Conservation (phyloP, 92 coral and sea anemone species). For the Paragorgia papillata region DNA sequence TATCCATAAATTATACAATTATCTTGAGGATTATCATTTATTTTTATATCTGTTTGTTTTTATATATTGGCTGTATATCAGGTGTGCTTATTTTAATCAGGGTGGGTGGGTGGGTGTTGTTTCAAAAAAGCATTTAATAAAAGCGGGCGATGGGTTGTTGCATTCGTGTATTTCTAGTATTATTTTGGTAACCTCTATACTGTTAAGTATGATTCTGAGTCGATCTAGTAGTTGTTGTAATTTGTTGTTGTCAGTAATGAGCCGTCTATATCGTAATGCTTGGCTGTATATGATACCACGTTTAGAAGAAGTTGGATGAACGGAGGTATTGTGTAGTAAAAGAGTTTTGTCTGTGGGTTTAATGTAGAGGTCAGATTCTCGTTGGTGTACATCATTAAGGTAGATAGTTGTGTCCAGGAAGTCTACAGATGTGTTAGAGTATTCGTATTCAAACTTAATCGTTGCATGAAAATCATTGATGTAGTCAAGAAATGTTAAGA, state of each 20-base stretch:
- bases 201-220: too few species aligned
- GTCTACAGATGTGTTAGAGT: conserved; percentile 10
- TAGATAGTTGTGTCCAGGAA: conserved; percentile 41
- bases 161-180: too few species aligned
- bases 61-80: too few species aligned
- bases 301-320: conserved; percentile 49
- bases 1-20: too few species aligned
- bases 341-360: conserved; percentile 45
- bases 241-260: background rate
- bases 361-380: conserved; percentile 35
- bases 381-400: background rate
- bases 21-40: too few species aligned
- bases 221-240: too few species aligned
- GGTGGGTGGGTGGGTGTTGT: too few species aligned
- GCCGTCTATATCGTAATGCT: background rate
- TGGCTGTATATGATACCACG: conserved; percentile 37
- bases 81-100: too few species aligned
- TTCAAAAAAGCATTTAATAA: too few species aligned
- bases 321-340: conserved; percentile 41
- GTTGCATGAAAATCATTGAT: conserved; percentile 22
- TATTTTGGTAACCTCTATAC: too few species aligned
- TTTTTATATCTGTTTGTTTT: too few species aligned
- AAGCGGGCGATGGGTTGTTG: too few species aligned
- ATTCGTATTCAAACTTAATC: conserved; percentile 37
- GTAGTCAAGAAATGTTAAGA: conserved; percentile 16